phyloP scores from a whole-genome alignment of 1,140 invertebrate genomes.

The Lamellibrachia luymesi region DNA sequence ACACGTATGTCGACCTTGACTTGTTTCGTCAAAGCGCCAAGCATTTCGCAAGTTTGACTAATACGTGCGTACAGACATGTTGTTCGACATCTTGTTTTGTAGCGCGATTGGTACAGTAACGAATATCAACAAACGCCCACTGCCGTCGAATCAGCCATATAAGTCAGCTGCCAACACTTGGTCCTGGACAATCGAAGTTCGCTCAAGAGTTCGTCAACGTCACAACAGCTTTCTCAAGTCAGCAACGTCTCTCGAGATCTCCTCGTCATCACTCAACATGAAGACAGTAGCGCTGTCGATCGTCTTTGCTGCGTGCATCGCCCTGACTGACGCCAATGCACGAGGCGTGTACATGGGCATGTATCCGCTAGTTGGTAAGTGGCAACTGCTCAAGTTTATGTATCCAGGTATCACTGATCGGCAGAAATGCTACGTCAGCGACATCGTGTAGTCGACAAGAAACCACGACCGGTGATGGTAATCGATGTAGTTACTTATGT shows the following conservation, averaged over 20 bases:
- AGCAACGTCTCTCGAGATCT: neutral
- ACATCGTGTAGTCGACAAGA: too few relatives aligned
- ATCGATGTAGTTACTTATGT: too few relatives aligned
- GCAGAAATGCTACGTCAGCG: too few relatives aligned
- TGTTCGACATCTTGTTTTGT: neutral
- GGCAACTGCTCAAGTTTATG: neutral
- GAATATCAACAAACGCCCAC: neutral
- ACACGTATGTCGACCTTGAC: too few relatives aligned
- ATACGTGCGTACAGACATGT: neutral
- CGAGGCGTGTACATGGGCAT: neutral
- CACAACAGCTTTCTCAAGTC: neutral
- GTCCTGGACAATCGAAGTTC: neutral
- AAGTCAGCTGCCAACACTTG: neutral
- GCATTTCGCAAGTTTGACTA: too few relatives aligned
- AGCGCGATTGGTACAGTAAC: neutral
- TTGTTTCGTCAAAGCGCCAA: too few relatives aligned
- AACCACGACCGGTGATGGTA: too few relatives aligned
- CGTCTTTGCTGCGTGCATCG: neutral
- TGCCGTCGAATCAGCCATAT: neutral
- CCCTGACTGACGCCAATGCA: neutral
- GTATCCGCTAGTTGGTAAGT: neutral
- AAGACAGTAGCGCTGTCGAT: neutral
- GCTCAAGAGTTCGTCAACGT: neutral
- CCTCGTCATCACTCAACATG: neutral
- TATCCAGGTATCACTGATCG: too few relatives aligned